These are phyloP conservation scores for Podarcis raffonei DNA, from an alignment of 2,113 vertebrate species.

Conservation along the genomic window DNA sequence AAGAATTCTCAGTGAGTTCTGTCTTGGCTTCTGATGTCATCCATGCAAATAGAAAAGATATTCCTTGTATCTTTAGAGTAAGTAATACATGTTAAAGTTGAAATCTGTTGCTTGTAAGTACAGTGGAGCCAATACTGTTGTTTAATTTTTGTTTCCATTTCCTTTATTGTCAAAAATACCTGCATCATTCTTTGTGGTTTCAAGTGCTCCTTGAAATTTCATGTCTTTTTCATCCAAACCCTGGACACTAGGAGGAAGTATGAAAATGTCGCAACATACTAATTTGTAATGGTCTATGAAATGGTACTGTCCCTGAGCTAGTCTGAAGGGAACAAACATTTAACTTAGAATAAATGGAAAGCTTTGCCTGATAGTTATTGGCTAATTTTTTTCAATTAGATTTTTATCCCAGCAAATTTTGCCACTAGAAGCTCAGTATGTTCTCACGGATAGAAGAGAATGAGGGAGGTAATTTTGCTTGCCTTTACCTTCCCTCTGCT, in stretches of 20 bases:
- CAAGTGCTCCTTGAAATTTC: not conserved
- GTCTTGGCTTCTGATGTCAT: conserved; percentile 98
- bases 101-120: not conserved
- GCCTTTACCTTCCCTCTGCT: not conserved
- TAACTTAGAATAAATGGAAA: not conserved
- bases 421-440: not conserved
- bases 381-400: not conserved
- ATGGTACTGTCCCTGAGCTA: not conserved
- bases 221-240: not conserved
- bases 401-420: not conserved
- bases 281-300: not conserved
- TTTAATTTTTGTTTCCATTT: not conserved
- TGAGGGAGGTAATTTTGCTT: no score
- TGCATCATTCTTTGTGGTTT: not conserved
- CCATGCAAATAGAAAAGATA: conserved; percentile 95
- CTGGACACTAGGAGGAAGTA: not conserved
- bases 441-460: not conserved
- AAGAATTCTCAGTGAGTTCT: conserved; percentile 98
- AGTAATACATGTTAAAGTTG: conserved; percentile 60
- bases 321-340: not conserved
- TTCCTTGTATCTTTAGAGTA: conserved; percentile 97
- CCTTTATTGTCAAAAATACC: not conserved
- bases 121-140: not conserved
- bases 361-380: not conserved
- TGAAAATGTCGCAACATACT: not conserved